Percentiles rank a stretch among this genome's conserved stretches.
Evolutionary conservation across 2,797 vertebrate genomes (phyloP).

Genomic region (Characodon lateralis): DNA sequence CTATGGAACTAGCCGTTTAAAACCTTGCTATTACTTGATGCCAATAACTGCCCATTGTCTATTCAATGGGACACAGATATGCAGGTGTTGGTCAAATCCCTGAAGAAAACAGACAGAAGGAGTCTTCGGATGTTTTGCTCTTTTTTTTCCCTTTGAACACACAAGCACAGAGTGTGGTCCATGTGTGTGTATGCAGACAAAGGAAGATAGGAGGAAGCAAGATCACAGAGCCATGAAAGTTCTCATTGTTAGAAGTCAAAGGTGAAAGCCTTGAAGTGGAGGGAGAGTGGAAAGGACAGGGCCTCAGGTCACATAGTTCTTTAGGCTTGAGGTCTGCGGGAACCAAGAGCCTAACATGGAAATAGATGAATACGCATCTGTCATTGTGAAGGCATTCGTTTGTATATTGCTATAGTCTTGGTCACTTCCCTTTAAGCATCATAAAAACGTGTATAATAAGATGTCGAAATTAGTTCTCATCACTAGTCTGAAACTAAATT

Average conservation of each 20-base stretch:
- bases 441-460: neutral
- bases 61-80: neutral
- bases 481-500: neutral
- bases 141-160: neutral
- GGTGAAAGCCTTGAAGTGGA: conserved; percentile 60
- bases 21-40: neutral
- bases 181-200: conserved; percentile 19
- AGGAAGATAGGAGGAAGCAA: conserved; percentile 21
- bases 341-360: conserved; percentile 29
- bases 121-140: conserved; percentile 1
- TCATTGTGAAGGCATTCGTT: neutral
- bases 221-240: conserved; percentile 51
- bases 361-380: neutral
- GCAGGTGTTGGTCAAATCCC: neutral
- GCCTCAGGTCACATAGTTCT: conserved; percentile 49
- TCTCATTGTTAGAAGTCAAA: conserved; percentile 61
- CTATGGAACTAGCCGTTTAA: neutral
- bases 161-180: neutral
- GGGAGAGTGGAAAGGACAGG: conserved; percentile 23
- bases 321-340: conserved; percentile 44
- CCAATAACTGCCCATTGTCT: neutral
- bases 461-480: neutral
- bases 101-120: neutral
- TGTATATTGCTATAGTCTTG: neutral
- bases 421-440: neutral